Percentiles rank a stretch among this genome's conserved stretches.
Conservation (phyloP, 2,797 vertebrate genomes). For the Bucorvus abyssinicus region DNA sequence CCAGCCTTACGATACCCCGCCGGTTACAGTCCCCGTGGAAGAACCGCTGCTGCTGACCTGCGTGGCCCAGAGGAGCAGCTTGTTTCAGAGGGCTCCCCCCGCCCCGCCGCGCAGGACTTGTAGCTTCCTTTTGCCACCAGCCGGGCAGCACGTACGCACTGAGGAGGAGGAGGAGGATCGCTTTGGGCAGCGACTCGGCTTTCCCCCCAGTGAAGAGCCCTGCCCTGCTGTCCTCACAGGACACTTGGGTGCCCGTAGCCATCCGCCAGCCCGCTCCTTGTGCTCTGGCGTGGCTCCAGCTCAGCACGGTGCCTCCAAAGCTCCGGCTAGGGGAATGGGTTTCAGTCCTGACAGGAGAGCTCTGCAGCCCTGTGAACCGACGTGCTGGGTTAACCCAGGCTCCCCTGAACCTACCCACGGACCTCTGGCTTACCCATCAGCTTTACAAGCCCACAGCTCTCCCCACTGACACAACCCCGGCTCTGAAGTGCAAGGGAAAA, state of each 20-base stretch:
- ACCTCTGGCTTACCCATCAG: not conserved
- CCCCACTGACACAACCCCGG: accelerated
- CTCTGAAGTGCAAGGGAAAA: not conserved
- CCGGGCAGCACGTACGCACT: accelerated
- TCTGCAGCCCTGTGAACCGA: not conserved
- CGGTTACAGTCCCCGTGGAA: accelerated
- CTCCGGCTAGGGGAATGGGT: not conserved
- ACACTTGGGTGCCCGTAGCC: accelerated
- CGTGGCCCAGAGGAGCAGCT: not conserved
- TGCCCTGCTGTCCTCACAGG: not conserved
- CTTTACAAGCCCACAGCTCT: not conserved
- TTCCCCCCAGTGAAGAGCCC: not conserved
- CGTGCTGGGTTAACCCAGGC: not conserved
- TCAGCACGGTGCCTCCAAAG: not conserved
- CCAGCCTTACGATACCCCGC: accelerated
- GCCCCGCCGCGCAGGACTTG: not conserved
- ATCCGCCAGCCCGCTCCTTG: not conserved
- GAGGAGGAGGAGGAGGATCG: not conserved
- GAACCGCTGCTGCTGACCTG: accelerated
- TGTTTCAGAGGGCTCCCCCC: not conserved
- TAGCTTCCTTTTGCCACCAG: not conserved
- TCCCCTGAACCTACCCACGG: not conserved
- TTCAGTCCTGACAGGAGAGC: not conserved
- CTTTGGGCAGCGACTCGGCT: not conserved
- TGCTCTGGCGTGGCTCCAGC: not conserved